A percentile compares a stretch with the other conserved stretches of the same genome.
Evolutionary conservation across 1,140 invertebrate species (phyloP).

Genomic region (Musca domestica): DNA sequence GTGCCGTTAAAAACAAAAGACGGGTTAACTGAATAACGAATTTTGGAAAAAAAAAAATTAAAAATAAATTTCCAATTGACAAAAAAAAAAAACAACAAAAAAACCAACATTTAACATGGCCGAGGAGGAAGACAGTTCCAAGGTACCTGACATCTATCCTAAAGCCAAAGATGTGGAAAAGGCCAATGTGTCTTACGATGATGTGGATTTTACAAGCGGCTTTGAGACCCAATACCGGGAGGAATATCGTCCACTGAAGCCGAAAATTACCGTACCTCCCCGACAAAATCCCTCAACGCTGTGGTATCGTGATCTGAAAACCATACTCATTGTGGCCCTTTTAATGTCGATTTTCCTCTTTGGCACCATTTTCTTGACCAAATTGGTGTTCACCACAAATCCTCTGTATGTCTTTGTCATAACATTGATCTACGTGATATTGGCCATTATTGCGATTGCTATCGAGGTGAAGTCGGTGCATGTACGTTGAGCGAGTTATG

Average conservation of each 20-base stretch:
- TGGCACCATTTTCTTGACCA: slow-evolving; percentile 37
- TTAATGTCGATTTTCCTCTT: slow-evolving; percentile 34
- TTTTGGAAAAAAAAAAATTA: too few relatives aligned
- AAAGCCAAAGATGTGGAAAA: too few relatives aligned
- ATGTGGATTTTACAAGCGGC: slow-evolving; percentile 47
- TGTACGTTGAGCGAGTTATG: slow-evolving; percentile 32
- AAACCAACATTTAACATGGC: too few relatives aligned
- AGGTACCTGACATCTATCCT: too few relatives aligned
- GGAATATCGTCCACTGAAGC: slow-evolving; percentile 42
- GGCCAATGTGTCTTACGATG: slow-evolving; percentile 28
- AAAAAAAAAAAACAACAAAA: too few relatives aligned
- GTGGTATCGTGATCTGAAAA: slow-evolving; percentile 41
- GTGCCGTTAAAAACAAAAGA: too few relatives aligned
- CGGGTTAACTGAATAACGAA: too few relatives aligned
- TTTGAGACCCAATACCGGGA: slow-evolving; percentile 46
- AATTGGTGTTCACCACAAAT: slow-evolving; percentile 37
- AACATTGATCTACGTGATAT: slow-evolving; percentile 33
- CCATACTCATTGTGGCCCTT: slow-evolving; percentile 37
- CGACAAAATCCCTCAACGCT: slow-evolving; percentile 38
- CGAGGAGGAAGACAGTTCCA: too few relatives aligned
- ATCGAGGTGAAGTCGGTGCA: slow-evolving; percentile 43
- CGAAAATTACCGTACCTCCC: slow-evolving; percentile 34
- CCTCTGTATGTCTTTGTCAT: slow-evolving; percentile 36
- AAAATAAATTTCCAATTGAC: too few relatives aligned
- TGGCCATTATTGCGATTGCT: slow-evolving; percentile 39